Conservation (phyloP, 2,888 invertebrate species). For the Agrypnus murinus region DNA sequence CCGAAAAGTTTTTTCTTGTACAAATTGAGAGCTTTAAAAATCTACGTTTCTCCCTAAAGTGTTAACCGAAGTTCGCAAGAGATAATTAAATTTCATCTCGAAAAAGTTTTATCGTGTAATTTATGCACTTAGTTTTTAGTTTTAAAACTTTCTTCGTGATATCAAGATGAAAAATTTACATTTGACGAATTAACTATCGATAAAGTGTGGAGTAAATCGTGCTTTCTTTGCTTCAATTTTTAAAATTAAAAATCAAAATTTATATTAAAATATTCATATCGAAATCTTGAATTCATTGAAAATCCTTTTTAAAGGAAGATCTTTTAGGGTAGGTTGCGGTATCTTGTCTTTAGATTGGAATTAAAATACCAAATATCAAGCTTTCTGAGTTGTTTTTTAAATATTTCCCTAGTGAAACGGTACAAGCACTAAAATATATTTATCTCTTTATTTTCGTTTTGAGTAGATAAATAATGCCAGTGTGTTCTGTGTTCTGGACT, state of each 20-base stretch:
- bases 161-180: not conserved
- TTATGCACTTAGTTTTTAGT: slow-evolving; percentile 39
- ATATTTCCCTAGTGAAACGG: not conserved
- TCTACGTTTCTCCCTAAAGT: slow-evolving; percentile 9
- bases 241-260: not conserved
- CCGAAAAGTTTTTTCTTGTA: not conserved
- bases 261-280: slow-evolving; percentile 6
- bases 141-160: slow-evolving; percentile 14
- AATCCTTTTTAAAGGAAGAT: slow-evolving; percentile 1
- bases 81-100: slow-evolving; percentile 37
- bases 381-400: slow-evolving; percentile 4
- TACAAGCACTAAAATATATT: slow-evolving; percentile 15
- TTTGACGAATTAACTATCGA: not conserved
- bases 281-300: not conserved
- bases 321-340: not conserved
- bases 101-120: slow-evolving; percentile 28
- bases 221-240: not conserved
- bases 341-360: not conserved
- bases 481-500: slow-evolving; percentile 1
- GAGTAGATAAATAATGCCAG: slow-evolving; percentile 34
- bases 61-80: slow-evolving; percentile 1
- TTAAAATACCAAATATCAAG: slow-evolving; percentile 1
- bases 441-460: slow-evolving; percentile 29
- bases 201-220: not conserved
- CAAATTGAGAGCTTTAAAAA: slow-evolving; percentile 18